Evolutionary conservation across 2,113 vertebrate genomes (phyloP).

Genomic region (Catagonus wagneri): DNA sequence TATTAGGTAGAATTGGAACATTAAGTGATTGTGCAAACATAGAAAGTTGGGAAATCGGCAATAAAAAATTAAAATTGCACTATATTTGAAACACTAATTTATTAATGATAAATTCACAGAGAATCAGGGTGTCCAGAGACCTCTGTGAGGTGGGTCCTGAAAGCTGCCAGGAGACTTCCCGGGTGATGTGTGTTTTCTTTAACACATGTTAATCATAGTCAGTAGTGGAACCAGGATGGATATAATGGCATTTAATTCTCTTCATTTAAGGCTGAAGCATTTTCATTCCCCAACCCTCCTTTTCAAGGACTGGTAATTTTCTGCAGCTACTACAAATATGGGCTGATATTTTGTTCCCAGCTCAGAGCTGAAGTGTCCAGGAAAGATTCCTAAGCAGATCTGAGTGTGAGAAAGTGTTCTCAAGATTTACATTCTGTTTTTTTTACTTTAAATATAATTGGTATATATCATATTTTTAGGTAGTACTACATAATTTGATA

Average conservation of each 20-base stretch:
- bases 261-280: neutral
- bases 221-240: neutral
- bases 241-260: neutral
- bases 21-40: neutral
- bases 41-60: neutral
- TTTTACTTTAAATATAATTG: neutral
- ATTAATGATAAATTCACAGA: neutral
- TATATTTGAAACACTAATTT: neutral
- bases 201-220: neutral
- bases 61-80: neutral
- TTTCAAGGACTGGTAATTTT: slow-evolving; percentile 38
- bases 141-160: neutral
- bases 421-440: neutral
- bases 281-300: neutral
- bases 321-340: neutral
- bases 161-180: neutral
- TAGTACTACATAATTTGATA: neutral
- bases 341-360: neutral
- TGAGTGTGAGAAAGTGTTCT: neutral
- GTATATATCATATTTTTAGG: neutral
- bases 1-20: neutral
- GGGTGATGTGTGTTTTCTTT: neutral
- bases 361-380: neutral
- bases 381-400: neutral
- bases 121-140: neutral